These are phyloP conservation scores for Otus sunia DNA, from an alignment of 2,113 vertebrate genomes.

Conservation along the genomic window DNA sequence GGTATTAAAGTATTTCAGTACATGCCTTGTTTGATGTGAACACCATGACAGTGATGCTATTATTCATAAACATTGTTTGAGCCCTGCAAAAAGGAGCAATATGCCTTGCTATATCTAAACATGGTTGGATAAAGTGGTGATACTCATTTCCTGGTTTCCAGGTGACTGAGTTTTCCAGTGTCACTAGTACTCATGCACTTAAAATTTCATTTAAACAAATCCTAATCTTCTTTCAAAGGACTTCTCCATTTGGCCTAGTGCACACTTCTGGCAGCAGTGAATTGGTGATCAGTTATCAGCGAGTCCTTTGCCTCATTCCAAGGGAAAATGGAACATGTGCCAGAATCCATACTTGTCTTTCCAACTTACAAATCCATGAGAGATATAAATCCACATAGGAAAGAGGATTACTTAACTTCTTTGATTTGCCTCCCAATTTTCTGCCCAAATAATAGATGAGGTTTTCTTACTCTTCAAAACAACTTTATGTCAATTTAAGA, in stretches of 20 bases:
- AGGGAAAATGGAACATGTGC: slow-evolving; percentile 15
- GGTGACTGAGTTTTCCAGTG: not conserved
- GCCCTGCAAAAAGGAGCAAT: not conserved
- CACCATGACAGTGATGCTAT: not conserved
- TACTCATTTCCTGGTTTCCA: not conserved
- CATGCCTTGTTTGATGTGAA: not conserved
- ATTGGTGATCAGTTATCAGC: not conserved
- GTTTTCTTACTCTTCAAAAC: not conserved
- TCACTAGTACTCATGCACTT: not conserved
- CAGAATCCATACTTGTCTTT: slow-evolving; percentile 39
- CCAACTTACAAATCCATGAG: slow-evolving; percentile 26
- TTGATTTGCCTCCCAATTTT: slow-evolving; percentile 10
- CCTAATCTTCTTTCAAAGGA: not conserved
- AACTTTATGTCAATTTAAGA: not conserved
- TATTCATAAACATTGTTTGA: not conserved
- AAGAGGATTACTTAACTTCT: not conserved
- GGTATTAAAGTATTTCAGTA: not conserved
- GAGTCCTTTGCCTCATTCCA: slow-evolving; percentile 19
- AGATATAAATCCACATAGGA: slow-evolving; percentile 7
- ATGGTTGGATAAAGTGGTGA: not conserved
- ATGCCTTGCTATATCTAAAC: not conserved
- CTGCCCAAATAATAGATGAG: slow-evolving; percentile 5
- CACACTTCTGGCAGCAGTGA: not conserved
- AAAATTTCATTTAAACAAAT: not conserved
- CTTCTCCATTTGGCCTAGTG: not conserved